Base-by-base conservation (phyloP, 2,797 vertebrate species). In the Enteromius paludinosus region DNA sequence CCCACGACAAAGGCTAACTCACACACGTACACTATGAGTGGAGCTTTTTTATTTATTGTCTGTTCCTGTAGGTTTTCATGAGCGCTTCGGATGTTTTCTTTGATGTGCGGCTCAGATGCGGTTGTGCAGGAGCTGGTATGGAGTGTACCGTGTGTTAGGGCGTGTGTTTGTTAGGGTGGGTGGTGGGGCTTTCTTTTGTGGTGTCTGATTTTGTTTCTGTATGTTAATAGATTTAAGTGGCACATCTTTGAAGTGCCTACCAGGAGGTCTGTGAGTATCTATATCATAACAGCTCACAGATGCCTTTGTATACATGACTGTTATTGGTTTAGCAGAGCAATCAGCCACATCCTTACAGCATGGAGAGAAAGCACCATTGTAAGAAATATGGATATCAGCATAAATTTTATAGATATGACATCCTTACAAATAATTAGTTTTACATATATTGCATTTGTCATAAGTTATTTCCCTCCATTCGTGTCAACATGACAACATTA, bases 401-500 rank as follows among this genome's bases (percentile, higher is more conserved):
- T 90, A 87, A 90, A 82, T 89, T 90, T 93, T 94, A 94, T 33
- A 61, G 11, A 33, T 30, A 11, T 35, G 20, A 23, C 0, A 1
- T 72, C 38, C 1, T 47, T 45, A 61, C 17, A 61, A 68, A 10
- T 59, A 0, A 18, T 1, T 54, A 47, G 76, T 49, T 56, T 12
- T 74, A 11, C 69, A 54, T 81, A 9, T 83, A 70, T 78, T 81
- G 75, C 78, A 79, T 83, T 83, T 90, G 87, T 83, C 80, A 90
- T 75, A 5, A 25, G n/a, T 59, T 90, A 86, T 87, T 88, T 87
- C 90, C 84, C 87, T 85, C 28, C 80, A 85, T 61, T 92, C 90
- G 89, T 91, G 89, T 90, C 91, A 90, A 87, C 90, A 87, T 90
- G 89, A 88, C 90, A 92, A 90, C 91, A 93, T 93, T 93, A 89